Base-by-base conservation (phyloP, 2,113 vertebrate species). In the Ranitomeya imitator region DNA sequence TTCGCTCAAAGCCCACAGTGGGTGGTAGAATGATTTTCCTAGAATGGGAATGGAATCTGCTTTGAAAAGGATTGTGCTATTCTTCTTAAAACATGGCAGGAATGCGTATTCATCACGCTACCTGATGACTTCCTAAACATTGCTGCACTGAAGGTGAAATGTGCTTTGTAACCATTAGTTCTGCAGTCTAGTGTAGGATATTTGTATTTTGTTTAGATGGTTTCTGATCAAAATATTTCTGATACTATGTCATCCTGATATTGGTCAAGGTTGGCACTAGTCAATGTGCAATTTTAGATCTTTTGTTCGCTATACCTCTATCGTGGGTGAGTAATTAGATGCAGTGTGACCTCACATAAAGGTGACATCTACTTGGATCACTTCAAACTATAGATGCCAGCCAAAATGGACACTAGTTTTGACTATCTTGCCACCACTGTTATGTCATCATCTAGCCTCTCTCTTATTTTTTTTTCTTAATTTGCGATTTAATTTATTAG, bases 41-140 rank as follows among this genome's bases (percentile, higher is more conserved):
- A 55, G 21, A 69, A 79, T 57, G 55, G 45, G 21, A 86, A 86
- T 86, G 74, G 60, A 79, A 86, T 79, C 37, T 71, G 45, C 76
- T 86, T 86, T 86, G 37, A 86, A 65, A 80, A 15, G 60, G 13
- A 80, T 79, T 86, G 14, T 79, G 61, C 61, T 57, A 45, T 80
- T 21, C 85, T 86, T 65, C 18, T 79, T n/a, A 26, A 79, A 86
- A 79, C 85, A 80, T 8, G n/a, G 21, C n/a, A 69, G 77, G 77
- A 86, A 79, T 86, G 59, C 55, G 65, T 79, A 86, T 78, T 86
- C 52, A 86, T 86, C 73, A 86, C 73, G 60, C 73, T 78, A 86
- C 57, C 85, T 86, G 85, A 76, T 15, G 19, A 23, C 37, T 19
- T 63, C 55, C 65, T 63, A 77, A 85, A 61, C 16, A 85, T 59